Percentiles rank a stretch among this genome's conserved stretches.
phyloP scores from a whole-genome alignment of 37 sponge, comb jelly and placozoan species.

The Dysidea cf. avara region DNA sequence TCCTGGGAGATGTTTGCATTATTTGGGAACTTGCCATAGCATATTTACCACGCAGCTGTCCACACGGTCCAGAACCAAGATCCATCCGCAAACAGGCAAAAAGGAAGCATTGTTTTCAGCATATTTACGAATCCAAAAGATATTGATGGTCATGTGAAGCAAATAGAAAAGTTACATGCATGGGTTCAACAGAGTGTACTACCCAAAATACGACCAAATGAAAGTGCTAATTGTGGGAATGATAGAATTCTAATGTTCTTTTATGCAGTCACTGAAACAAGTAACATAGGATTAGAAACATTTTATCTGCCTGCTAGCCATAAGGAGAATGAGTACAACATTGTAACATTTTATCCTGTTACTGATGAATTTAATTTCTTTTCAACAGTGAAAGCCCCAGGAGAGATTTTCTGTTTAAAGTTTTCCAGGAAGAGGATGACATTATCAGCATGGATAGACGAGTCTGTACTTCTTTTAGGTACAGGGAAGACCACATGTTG shows the following conservation, averaged over 20 bases:
- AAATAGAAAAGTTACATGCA: constrained; percentile 25
- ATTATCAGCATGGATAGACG: not conserved
- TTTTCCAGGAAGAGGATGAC: constrained; percentile 6
- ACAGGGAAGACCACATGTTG: constrained; percentile 29
- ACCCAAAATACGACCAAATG: not conserved
- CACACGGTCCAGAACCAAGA: not conserved
- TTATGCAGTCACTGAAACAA: not conserved
- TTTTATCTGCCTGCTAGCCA: constrained; percentile 38
- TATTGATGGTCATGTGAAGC: constrained; percentile 28
- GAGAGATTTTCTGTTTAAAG: not conserved
- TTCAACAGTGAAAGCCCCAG: not conserved
- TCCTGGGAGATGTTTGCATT: constrained; percentile 41
- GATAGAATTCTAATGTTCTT: not conserved
- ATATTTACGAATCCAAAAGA: constrained; percentile 49
- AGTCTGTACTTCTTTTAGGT: constrained; percentile 11
- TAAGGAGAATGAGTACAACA: constrained; percentile 48
- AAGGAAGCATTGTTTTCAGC: constrained; percentile 35
- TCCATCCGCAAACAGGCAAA: not conserved
- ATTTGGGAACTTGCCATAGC: constrained; percentile 58
- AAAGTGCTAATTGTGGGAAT: not conserved
- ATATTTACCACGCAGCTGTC: constrained; percentile 46
- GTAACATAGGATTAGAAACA: not conserved
- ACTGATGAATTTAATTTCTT: constrained; percentile 31
- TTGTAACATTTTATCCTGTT: constrained; percentile 59
- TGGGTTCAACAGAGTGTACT: constrained; percentile 14